Percentiles rank a stretch among this genome's conserved stretches.
Conservation (phyloP, 1,140 invertebrate species). For the Brachionus rotundiformis region DNA sequence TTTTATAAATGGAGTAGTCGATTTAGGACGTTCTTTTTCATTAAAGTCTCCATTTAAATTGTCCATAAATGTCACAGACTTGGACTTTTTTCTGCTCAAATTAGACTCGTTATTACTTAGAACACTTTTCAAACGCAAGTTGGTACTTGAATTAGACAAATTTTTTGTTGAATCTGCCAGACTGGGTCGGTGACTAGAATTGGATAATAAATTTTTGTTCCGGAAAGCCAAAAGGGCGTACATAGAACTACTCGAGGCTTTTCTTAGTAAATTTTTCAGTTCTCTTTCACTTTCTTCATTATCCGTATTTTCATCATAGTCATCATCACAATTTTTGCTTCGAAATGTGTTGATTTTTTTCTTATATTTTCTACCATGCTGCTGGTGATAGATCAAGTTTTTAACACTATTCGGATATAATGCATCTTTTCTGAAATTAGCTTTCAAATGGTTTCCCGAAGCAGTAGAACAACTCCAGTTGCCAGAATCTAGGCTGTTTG, state of each 20-base stretch:
- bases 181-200: neutral
- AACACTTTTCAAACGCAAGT: neutral
- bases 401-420: slow-evolving; percentile 27
- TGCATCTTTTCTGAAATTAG: neutral
- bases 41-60: neutral
- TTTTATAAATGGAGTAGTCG: neutral
- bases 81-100: slow-evolving; percentile 47
- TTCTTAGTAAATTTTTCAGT: slow-evolving; percentile 26
- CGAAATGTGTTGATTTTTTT: slow-evolving; percentile 20
- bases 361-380: neutral
- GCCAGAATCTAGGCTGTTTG: slow-evolving; percentile 39
- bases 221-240: neutral
- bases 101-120: slow-evolving; percentile 26
- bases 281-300: slow-evolving; percentile 31
- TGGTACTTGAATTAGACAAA: neutral
- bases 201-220: slow-evolving; percentile 5
- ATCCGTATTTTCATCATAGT: slow-evolving; percentile 35
- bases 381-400: slow-evolving; percentile 23
- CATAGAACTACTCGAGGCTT: slow-evolving; percentile 45
- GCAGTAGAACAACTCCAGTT: slow-evolving; percentile 43
- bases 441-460: neutral
- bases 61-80: slow-evolving; percentile 48
- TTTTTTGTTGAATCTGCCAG: neutral
- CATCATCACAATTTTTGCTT: slow-evolving; percentile 1
- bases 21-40: neutral